Evolutionary conservation across 2,888 invertebrate genomes (phyloP).

Genomic region (Tenthredo mesomela): DNA sequence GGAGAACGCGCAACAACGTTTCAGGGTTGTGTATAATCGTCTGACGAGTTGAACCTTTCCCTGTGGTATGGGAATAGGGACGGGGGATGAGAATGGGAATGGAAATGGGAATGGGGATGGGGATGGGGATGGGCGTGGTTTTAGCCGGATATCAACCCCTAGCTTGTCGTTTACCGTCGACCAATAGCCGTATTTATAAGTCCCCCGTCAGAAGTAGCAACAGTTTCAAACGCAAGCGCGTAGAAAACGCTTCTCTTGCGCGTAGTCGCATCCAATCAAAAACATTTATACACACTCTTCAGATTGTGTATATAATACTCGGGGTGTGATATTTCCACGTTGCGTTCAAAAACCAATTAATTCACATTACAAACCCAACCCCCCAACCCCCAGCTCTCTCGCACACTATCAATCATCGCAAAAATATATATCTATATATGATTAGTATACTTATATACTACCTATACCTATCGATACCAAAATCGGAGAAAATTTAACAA

Average conservation of each 20-base stretch:
- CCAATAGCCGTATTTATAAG: slow-evolving; percentile 61
- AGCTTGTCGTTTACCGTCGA: slow-evolving; percentile 59
- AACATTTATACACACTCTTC: not conserved
- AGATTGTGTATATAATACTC: not conserved
- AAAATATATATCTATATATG: no score
- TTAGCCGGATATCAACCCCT: slow-evolving; percentile 57
- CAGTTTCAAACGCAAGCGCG: slow-evolving; percentile 73
- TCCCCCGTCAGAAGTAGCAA: slow-evolving; percentile 62
- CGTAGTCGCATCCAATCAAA: slow-evolving; percentile 37
- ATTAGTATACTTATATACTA: no score
- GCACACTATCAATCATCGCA: not conserved
- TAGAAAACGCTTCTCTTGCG: slow-evolving; percentile 51
- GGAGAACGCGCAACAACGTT: slow-evolving; percentile 20
- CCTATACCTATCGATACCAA: no score
- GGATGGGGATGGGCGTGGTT: slow-evolving; percentile 67
- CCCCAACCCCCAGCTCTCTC: not conserved
- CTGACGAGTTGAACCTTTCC: not conserved
- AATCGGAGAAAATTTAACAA: not conserved
- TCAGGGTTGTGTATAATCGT: slow-evolving; percentile 1
- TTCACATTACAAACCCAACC: not conserved
- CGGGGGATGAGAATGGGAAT: not conserved
- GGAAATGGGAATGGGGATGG: slow-evolving; percentile 36
- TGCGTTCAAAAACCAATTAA: not conserved
- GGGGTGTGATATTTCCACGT: not conserved
- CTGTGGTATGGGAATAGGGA: no score